phyloP scores from a whole-genome alignment of 2,888 invertebrate genomes.

The Anthoptus insignis region DNA sequence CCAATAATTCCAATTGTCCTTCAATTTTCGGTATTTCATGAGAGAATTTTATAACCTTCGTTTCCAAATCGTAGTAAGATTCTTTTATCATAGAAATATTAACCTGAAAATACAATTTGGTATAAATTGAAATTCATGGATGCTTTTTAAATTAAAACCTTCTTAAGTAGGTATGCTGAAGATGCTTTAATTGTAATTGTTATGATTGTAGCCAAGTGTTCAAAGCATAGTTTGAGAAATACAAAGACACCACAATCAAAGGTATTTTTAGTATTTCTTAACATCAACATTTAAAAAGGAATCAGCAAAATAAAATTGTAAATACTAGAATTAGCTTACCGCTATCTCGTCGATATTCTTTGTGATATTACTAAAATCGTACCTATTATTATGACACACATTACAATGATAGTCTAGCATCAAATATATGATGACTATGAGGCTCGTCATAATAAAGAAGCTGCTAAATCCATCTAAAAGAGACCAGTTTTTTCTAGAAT shows the following conservation, averaged over 20 bases:
- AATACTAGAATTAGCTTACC: slow-evolving; percentile 55
- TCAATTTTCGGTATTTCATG: slow-evolving; percentile 72
- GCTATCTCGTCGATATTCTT: slow-evolving; percentile 67
- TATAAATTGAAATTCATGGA: too few species aligned
- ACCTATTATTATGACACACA: slow-evolving; percentile 60
- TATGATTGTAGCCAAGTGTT: too few species aligned
- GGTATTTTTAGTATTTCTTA: too few species aligned
- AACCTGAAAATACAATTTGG: slow-evolving; percentile 57
- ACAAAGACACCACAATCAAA: too few species aligned
- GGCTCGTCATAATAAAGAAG: slow-evolving; percentile 61
- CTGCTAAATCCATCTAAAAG: slow-evolving; percentile 57
- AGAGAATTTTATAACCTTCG: slow-evolving; percentile 62
- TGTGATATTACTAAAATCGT: slow-evolving; percentile 60
- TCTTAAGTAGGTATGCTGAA: too few species aligned
- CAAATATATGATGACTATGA: slow-evolving; percentile 65
- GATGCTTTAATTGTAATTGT: too few species aligned
- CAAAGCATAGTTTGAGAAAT: too few species aligned
- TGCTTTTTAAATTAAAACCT: too few species aligned
- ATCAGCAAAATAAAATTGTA: slow-evolving; percentile 15
- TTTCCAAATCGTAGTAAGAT: slow-evolving; percentile 67
- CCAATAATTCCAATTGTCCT: slow-evolving; percentile 71
- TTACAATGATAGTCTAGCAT: slow-evolving; percentile 69
- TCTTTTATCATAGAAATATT: slow-evolving; percentile 63
- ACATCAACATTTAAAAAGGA: too few species aligned
- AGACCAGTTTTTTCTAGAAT: slow-evolving; percentile 50